Evolutionary conservation across 1,140 invertebrate genomes (phyloP).

Genomic region (Zaprionus nigranus): DNA sequence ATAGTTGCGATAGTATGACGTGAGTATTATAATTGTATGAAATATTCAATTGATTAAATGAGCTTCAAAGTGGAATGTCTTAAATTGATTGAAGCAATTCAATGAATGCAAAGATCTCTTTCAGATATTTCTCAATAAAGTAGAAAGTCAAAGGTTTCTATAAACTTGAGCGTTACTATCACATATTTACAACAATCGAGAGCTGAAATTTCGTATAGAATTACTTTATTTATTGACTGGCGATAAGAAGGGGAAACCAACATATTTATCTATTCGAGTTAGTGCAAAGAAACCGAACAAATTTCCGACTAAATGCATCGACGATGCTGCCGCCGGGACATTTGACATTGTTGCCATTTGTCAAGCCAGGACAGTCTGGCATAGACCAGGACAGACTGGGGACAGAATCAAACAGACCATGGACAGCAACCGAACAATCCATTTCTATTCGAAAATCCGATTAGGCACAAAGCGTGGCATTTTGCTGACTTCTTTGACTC

Average conservation of each 20-base stretch:
- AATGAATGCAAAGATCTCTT: too few species aligned
- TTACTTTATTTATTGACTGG: neutral
- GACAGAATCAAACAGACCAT: neutral
- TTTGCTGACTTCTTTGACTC: conserved; percentile 30
- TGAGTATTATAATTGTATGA: neutral
- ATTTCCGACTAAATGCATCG: neutral
- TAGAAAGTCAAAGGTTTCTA: neutral
- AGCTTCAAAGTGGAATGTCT: neutral
- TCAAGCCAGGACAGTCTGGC: neutral
- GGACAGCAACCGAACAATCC: conserved; percentile 2
- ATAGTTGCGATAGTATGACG: conserved; percentile 6
- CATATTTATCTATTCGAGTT: conserved; percentile 3
- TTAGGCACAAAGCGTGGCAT: conserved; percentile 33
- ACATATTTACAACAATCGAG: neutral
- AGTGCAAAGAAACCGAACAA: neutral
- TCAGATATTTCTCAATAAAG: neutral
- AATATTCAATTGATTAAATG: neutral
- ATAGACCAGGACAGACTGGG: neutral
- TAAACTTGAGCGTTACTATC: neutral
- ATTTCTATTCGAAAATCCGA: conserved; percentile 31
- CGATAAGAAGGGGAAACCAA: neutral
- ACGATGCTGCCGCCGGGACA: neutral
- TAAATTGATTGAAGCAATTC: too few species aligned
- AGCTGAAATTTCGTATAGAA: neutral
- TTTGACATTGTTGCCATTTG: conserved; percentile 2